A percentile compares a stretch with the other conserved stretches of the same genome.
Conservation (phyloP, 2,797 vertebrate species). For the Labeo calbasu region DNA sequence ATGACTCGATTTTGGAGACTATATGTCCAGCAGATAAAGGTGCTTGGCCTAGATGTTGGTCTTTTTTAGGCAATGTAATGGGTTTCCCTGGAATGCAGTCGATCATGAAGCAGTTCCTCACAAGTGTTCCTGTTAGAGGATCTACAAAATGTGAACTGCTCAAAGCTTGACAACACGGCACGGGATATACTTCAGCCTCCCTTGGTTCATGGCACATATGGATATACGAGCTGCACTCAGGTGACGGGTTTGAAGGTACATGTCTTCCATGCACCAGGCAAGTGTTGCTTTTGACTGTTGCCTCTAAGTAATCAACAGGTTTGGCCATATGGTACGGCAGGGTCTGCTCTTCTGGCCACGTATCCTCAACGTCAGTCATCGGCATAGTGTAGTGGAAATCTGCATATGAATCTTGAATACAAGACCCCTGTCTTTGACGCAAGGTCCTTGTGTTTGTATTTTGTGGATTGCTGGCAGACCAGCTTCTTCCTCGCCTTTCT, state of each 20-base stretch:
- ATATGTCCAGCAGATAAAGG: constrained; percentile 72
- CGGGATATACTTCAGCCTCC: constrained; percentile 64
- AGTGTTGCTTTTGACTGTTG: constrained; percentile 72
- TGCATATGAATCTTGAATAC: constrained; percentile 72
- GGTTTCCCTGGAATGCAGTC: constrained; percentile 72
- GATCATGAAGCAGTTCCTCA: constrained; percentile 73
- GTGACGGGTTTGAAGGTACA: constrained; percentile 66
- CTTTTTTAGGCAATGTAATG: constrained; percentile 61
- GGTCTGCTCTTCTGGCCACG: constrained; percentile 77
- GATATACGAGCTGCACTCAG: constrained; percentile 72
- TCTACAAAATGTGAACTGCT: constrained; percentile 76
- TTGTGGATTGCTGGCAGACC: constrained; percentile 83
- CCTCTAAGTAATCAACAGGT: constrained; percentile 72
- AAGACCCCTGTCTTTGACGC: constrained; percentile 69
- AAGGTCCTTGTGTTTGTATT: constrained; percentile 70
- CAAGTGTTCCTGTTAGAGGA: constrained; percentile 77
- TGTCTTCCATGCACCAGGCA: constrained; percentile 74
- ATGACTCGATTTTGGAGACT: constrained; percentile 65
- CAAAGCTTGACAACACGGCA: constrained; percentile 73
- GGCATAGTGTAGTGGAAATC: constrained; percentile 83
- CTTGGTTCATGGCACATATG: constrained; percentile 76
- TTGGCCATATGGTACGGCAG: constrained; percentile 73
- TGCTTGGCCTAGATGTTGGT: constrained; percentile 73
- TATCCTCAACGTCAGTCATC: constrained; percentile 79
- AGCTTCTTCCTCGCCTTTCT: constrained; percentile 77